Conservation (phyloP, 2,113 vertebrate species). For the Oncorhynchus mykiss region DNA sequence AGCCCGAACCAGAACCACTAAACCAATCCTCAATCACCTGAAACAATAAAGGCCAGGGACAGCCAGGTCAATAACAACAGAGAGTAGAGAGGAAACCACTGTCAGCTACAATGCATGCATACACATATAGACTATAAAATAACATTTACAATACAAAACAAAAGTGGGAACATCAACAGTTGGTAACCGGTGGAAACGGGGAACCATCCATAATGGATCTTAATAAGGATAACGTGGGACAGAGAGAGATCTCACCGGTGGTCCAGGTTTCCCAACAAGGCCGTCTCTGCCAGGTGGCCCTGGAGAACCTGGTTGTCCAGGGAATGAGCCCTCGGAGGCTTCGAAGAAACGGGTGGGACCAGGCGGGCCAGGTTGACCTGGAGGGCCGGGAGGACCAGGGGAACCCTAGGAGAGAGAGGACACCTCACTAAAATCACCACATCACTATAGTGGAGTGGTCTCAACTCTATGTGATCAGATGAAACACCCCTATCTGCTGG, state of each 20-base stretch:
- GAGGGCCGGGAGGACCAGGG: conserved; percentile 78
- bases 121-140: too few relatives aligned
- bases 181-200: too few relatives aligned
- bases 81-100: background rate
- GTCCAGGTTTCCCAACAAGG: conserved; percentile 72
- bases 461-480: too few relatives aligned
- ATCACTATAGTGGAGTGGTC: background rate
- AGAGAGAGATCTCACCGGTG: conserved; percentile 71
- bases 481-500: background rate
- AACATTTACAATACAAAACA: too few relatives aligned
- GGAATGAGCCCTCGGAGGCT: conserved; percentile 23
- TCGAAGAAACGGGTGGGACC: conserved; percentile 19
- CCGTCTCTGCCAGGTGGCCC: conserved; percentile 65
- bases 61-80: background rate
- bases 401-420: conserved; percentile 59
- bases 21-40: conserved; percentile 70
- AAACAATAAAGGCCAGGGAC: conserved; percentile 33
- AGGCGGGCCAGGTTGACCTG: conserved; percentile 77
- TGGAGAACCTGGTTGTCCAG: conserved; percentile 51
- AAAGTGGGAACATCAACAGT: too few relatives aligned
- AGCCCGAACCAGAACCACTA: conserved; percentile 66
- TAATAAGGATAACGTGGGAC: background rate
- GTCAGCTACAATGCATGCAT: background rate
- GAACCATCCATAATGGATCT: background rate
- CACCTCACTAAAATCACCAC: background rate